phyloP scores from a whole-genome alignment of 2,888 invertebrate genomes.

The Ochropleura leucogaster region DNA sequence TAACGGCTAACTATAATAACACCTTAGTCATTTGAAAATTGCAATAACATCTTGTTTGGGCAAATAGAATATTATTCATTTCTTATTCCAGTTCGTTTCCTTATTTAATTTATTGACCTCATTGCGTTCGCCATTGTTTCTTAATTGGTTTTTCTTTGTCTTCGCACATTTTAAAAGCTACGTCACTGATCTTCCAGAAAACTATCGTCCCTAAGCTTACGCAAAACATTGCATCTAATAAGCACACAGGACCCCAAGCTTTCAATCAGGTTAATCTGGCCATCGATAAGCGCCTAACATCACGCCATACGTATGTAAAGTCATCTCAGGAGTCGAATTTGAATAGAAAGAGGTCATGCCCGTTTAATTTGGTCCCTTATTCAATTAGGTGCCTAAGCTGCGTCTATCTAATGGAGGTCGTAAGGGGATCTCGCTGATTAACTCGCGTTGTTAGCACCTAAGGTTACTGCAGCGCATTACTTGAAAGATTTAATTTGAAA shows the following conservation, averaged over 20 bases:
- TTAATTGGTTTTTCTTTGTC: neutral
- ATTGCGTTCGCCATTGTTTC: neutral
- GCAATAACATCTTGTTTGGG: slow-evolving; percentile 34
- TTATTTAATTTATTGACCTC: neutral
- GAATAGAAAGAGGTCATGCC: slow-evolving; percentile 89
- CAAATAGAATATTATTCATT: neutral
- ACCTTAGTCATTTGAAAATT: slow-evolving; percentile 37
- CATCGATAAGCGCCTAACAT: slow-evolving; percentile 77
- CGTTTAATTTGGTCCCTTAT: slow-evolving; percentile 88
- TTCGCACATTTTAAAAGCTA: neutral
- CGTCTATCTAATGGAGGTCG: slow-evolving; percentile 87
- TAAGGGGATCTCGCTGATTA: slow-evolving; percentile 88
- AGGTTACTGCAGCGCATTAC: slow-evolving; percentile 73
- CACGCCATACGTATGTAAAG: slow-evolving; percentile 77
- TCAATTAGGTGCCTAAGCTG: slow-evolving; percentile 87
- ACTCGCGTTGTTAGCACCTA: slow-evolving; percentile 85
- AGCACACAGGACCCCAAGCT: slow-evolving; percentile 60
- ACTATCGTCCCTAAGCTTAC: slow-evolving; percentile 18
- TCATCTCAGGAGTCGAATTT: slow-evolving; percentile 82
- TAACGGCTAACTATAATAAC: slow-evolving; percentile 27
- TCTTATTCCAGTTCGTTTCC: neutral
- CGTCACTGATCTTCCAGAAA: slow-evolving; percentile 1
- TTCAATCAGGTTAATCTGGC: slow-evolving; percentile 80
- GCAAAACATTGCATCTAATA: slow-evolving; percentile 35
- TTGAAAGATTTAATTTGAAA: slow-evolving; percentile 75